phyloP scores from a whole-genome alignment of 53 echinoderm and acorn worm genomes.

The Henricia sp. region DNA sequence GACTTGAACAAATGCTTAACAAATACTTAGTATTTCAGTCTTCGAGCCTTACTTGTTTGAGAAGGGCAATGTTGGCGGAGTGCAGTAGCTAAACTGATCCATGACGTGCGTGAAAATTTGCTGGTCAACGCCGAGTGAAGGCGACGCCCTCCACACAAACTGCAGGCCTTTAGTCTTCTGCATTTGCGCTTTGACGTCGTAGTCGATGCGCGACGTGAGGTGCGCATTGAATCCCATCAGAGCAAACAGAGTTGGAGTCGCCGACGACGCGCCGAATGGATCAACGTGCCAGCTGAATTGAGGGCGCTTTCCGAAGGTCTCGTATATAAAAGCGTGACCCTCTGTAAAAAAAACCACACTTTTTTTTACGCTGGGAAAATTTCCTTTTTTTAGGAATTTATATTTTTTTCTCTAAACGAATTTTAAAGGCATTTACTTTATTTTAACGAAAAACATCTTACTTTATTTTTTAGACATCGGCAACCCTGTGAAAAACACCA shows the following conservation, averaged over 20 bases:
- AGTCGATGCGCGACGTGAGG: conserved; percentile 83
- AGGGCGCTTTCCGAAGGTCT: conserved; percentile 85
- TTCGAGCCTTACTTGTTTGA: conserved; percentile 62
- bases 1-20: no score
- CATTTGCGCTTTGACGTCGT: conserved; percentile 76
- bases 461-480: no score
- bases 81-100: conserved; percentile 80
- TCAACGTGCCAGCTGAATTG: conserved; percentile 87
- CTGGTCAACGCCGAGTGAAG: conserved; percentile 58
- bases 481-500: no score
- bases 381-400: no score
- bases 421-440: no score
- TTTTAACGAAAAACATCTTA: no score
- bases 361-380: not conserved
- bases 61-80: conserved; percentile 64
- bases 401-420: no score
- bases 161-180: conserved; percentile 77
- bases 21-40: not conserved
- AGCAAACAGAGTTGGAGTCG: conserved; percentile 81
- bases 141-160: conserved; percentile 81
- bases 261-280: conserved; percentile 86
- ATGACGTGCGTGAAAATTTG: conserved; percentile 84
- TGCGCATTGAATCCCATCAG: conserved; percentile 86
- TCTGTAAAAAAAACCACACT: conserved; percentile 45
- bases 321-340: conserved; percentile 85